Conservation (phyloP, 1,140 invertebrate genomes). For the Drosophila rufa region DNA sequence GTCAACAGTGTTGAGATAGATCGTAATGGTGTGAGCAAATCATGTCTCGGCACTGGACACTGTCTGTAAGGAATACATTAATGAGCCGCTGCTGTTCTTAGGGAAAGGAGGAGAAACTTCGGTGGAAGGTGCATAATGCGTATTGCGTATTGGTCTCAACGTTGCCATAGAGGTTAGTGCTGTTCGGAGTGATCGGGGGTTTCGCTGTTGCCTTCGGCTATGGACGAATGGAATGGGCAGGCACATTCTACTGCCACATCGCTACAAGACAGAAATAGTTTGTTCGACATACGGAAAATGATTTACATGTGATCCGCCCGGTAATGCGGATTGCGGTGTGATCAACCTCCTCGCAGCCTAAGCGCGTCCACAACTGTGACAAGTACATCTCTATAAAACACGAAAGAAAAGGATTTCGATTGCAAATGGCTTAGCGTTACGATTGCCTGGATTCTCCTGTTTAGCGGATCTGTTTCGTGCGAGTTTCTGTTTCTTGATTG, state of each 20-base stretch:
- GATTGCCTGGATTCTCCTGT: slow-evolving; percentile 8
- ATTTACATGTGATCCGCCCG: slow-evolving; percentile 48
- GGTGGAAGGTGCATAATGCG: background rate
- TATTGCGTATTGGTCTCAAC: background rate
- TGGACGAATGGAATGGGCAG: slow-evolving; percentile 32
- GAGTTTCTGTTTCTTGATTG: background rate
- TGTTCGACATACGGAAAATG: slow-evolving; percentile 35
- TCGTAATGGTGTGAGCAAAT: slow-evolving; percentile 1
- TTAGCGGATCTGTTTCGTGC: slow-evolving; percentile 7
- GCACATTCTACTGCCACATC: slow-evolving; percentile 65
- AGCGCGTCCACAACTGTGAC: slow-evolving; percentile 48
- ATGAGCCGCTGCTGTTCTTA: slow-evolving; percentile 10
- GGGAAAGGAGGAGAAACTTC: slow-evolving; percentile 19
- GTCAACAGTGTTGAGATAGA: slow-evolving; percentile 9
- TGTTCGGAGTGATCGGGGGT: background rate
- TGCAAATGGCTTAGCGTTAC: slow-evolving; percentile 45
- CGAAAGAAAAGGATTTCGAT: slow-evolving; percentile 58
- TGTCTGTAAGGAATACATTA: slow-evolving; percentile 49
- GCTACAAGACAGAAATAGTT: slow-evolving; percentile 65
- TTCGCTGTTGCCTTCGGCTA: slow-evolving; percentile 9
- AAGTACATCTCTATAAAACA: slow-evolving; percentile 75
- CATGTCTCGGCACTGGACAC: slow-evolving; percentile 17
- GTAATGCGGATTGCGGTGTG: too few species aligned
- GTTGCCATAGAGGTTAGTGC: background rate
- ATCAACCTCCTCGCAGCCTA: slow-evolving; percentile 2